These are phyloP conservation scores for Limnephilus lunatus DNA, from an alignment of 2,888 invertebrate genomes.

Conservation along the genomic window DNA sequence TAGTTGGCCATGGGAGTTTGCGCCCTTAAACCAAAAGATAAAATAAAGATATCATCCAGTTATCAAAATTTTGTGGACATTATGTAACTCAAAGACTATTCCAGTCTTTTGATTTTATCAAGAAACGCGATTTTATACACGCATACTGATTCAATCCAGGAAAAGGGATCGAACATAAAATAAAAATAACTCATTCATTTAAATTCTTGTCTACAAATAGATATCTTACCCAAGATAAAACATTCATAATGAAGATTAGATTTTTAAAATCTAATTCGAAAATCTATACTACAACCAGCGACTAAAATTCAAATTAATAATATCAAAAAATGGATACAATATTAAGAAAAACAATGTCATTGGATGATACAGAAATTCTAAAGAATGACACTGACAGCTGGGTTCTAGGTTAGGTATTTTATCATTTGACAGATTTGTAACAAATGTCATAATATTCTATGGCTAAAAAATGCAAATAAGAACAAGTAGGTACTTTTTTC, in stretches of 20 bases:
- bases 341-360: not conserved
- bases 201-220: not conserved
- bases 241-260: conserved; percentile 22
- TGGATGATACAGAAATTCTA: not conserved
- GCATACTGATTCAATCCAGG: not conserved
- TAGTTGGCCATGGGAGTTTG: conserved; percentile 90
- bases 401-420: not conserved
- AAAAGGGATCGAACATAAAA: not conserved
- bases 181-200: not conserved
- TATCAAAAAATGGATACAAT: not conserved
- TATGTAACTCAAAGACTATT: conserved; percentile 19
- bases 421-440: not conserved
- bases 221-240: conserved; percentile 50
- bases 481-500: not conserved
- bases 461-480: not conserved
- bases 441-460: not conserved
- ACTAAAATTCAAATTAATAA: not conserved
- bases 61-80: not conserved
- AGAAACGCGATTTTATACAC: not conserved
- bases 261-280: not conserved
- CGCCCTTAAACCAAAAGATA: conserved; percentile 78
- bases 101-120: not conserved
- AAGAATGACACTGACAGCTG: not conserved
- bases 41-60: not conserved
- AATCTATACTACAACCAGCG: not conserved